Evolutionary conservation across 1,140 invertebrate species (phyloP), one percentile per base, ranked within the genome.

Genomic region (Holcopasites calliopsidis): DNA sequence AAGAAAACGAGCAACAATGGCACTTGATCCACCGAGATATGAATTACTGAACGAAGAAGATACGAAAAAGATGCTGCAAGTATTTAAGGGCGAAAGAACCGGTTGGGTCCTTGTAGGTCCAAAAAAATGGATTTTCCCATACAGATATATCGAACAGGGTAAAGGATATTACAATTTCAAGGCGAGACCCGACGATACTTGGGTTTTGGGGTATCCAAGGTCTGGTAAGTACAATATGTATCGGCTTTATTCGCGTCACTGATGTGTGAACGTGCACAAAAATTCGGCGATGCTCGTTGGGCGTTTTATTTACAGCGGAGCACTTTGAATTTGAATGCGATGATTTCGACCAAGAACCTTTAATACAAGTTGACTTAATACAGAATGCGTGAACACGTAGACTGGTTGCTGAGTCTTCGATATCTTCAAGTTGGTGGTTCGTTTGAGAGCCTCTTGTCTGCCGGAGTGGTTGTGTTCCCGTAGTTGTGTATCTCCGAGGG

Each of bases 151-250:
- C 38, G 83, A 93, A 26, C 93, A 95, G 78, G 95, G 95, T 1
- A 86, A 93, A 52, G 90, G 93, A 21, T 95, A 95, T 87, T 95
- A 95, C 85, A 95, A 95, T 84, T 95, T 97, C 87, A 86, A 94
- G 77, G 89, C 94, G 0, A 91, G 94, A 70, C 83, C 92, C 0
- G 92, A 93, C 79, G 96, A 97, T 86, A 92, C 94, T 0, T 96
- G 95, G 92, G 93, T 97, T 18, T 85, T 94, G 5, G 95, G 95
- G 1, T 96, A 95, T 89, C 96, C 96, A 2, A 93, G 96, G 90
- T 96, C 96, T 88, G 95, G 95, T 95, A 88, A 86, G 73, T 66
- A 57, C 13, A n/a, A n/a, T n/a, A n/a, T 28, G 38, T 68, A 49
- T 50, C 10, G 65, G 65, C 28, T 68, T 68, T 40, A n/a, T n/a